phyloP scores from a whole-genome alignment of 2,888 invertebrate species.

The Heliconius charithonia region DNA sequence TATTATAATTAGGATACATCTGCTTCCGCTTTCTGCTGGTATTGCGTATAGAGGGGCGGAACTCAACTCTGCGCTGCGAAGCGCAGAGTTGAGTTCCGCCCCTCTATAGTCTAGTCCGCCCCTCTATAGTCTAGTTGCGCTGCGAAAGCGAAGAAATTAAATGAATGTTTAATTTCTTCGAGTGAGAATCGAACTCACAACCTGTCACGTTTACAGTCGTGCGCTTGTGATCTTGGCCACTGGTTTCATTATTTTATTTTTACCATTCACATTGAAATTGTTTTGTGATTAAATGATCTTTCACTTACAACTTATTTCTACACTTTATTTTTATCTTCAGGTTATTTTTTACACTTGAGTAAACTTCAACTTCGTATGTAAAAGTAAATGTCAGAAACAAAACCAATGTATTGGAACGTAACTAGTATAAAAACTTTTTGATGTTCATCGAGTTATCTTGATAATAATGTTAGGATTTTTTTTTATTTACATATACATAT shows the following conservation, averaged over 20 bases:
- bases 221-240: too few relatives aligned
- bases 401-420: slow-evolving; percentile 33
- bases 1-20: too few relatives aligned
- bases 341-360: slow-evolving; percentile 26
- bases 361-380: slow-evolving; percentile 25
- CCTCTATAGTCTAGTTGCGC: too few relatives aligned
- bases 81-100: too few relatives aligned
- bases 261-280: background rate
- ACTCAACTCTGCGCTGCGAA: too few relatives aligned
- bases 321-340: background rate
- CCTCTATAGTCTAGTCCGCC: too few relatives aligned
- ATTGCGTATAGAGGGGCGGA: too few relatives aligned
- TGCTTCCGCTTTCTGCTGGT: too few relatives aligned
- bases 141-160: too few relatives aligned
- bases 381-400: slow-evolving; percentile 22
- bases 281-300: background rate
- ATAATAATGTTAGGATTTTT: background rate
- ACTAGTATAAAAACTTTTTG: slow-evolving; percentile 13
- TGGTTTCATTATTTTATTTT: background rate
- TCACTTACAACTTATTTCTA: background rate
- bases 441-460: background rate
- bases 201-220: too few relatives aligned
- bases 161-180: too few relatives aligned
- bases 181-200: too few relatives aligned
- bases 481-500: background rate